These are phyloP conservation scores for Gallinago jamesoni DNA, from an alignment of 2,113 vertebrate species.

Conservation along the genomic window DNA sequence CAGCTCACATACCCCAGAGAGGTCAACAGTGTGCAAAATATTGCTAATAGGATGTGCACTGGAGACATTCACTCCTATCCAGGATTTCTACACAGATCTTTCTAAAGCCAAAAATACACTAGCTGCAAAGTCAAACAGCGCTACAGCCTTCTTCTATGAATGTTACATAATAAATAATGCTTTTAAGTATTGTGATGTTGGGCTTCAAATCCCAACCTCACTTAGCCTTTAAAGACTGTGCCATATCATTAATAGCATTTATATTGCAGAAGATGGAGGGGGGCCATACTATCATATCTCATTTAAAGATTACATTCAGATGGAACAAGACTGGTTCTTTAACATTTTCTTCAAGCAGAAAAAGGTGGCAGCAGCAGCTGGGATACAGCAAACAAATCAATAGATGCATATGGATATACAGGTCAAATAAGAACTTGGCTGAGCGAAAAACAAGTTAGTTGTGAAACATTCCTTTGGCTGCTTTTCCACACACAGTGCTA, in stretches of 20 bases:
- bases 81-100: background rate
- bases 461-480: background rate
- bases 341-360: background rate
- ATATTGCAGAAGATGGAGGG: background rate
- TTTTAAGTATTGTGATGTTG: background rate
- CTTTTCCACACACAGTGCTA: background rate
- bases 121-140: background rate
- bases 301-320: constrained; percentile 5
- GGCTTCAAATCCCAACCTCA: background rate
- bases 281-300: background rate
- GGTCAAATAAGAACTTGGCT: constrained; percentile 11
- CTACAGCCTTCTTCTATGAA: background rate
- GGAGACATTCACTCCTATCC: background rate
- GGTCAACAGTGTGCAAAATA: background rate
- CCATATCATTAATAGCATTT: background rate
- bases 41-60: background rate
- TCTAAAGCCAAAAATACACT: background rate
- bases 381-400: background rate
- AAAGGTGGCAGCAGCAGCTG: constrained; percentile 4
- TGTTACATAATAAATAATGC: constrained; percentile 12
- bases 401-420: background rate
- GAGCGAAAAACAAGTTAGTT: background rate
- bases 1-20: background rate
- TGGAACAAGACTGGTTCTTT: background rate
- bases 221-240: background rate